Evolutionary conservation across 92 coral and sea anemone species (phyloP), one percentile per base, ranked within the genome.

Genomic region (Bergia puertoricense): DNA sequence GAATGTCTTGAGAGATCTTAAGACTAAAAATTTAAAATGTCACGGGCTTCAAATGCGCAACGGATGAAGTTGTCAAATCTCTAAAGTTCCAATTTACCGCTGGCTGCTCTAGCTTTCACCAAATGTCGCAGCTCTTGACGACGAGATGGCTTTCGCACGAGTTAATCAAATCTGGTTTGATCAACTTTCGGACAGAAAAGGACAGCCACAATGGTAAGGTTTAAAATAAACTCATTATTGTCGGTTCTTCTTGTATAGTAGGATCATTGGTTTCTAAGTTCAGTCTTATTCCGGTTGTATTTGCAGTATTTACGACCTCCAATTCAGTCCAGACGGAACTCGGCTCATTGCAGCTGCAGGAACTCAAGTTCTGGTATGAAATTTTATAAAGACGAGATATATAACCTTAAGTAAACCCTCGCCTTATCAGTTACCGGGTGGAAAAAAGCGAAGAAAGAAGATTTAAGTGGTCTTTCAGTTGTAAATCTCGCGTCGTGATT

Each of bases 331-430:
- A 0, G 94, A 95, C 88, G 99, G 99, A 65, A 90, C 93, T 9
- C 91, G 74, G 14, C 90, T 96, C 20, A 86, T 96, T 5, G 95
- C 91, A 23, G 87, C 99, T 3, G 99, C 99, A n/a, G 99, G 99
- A 56, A 93, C 92, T 71, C 92, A 91, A 59, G 92, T 96, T 81
- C 89, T 96, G 98, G 99, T 96, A 75, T 30, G 91, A 88, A 0
- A 40, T 0, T 44, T 37, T 16, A 30, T 54, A 82, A 41, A 54
- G 13, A 66, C 18, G 57, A 30, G 16, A 57, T 8, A 75, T 5
- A 50, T 80, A 1, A 36, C 14, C 44, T 36, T 85, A 68, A 36
- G 48, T 85, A 41, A 57, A 75, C 56, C 6, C 76, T 76, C 37
- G 9, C 8, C 59, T 46, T 84, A 37, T 36, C 23, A 1, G 3